Conservation (phyloP, 2,888 invertebrate species). For the Microctonus aethiopoides region DNA sequence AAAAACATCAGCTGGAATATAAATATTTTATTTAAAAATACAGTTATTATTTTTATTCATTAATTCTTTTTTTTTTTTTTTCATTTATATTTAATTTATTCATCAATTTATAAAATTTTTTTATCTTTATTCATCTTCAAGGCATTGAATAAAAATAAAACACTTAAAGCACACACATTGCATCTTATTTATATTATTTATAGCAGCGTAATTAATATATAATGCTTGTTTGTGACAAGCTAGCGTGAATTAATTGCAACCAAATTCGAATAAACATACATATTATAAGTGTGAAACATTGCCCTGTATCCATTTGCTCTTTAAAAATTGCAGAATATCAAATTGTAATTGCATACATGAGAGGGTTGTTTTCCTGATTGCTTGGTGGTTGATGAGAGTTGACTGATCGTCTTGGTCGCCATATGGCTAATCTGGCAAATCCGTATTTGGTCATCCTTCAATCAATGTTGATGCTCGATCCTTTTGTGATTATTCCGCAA, state of each 20-base stretch:
- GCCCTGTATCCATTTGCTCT: constrained; percentile 13
- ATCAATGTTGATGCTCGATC: constrained; percentile 1
- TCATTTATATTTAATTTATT: no score
- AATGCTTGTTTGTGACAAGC: constrained; percentile 35
- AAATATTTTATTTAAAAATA: no score
- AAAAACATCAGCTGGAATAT: no score
- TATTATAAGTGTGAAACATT: constrained; percentile 22
- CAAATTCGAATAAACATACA: constrained; percentile 17
- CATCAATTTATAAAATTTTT: no score
- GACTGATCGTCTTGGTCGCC: constrained; percentile 62
- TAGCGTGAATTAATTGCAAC: constrained; percentile 38
- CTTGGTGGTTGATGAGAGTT: constrained; percentile 58
- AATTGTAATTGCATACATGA: constrained; percentile 60
- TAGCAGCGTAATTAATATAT: not conserved
- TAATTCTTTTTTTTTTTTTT: no score
- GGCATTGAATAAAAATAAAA: constrained; percentile 13
- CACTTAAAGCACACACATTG: constrained; percentile 41
- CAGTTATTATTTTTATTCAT: no score
- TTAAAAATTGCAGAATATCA: constrained; percentile 27
- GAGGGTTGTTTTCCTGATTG: constrained; percentile 66
- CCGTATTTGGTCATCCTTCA: constrained; percentile 63
- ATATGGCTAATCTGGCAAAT: constrained; percentile 61
- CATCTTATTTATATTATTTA: no score
- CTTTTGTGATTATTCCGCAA: no score
- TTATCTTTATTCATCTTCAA: no score